Base-by-base conservation (phyloP, 2,888 invertebrate genomes). In the Lithophane semibrunnea region DNA sequence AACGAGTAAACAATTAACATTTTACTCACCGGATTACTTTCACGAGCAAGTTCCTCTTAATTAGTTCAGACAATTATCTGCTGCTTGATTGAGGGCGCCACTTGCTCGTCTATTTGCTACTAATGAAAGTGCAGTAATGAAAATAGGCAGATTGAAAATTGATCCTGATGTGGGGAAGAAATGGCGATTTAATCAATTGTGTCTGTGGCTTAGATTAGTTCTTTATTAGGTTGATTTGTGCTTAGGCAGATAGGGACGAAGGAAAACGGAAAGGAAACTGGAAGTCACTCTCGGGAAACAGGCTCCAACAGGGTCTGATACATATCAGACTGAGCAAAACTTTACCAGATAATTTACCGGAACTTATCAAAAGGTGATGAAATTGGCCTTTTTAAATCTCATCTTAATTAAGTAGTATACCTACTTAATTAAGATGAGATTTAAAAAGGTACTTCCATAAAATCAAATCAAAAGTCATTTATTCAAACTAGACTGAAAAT, bases 51-150 rank as follows among this genome's bases (percentile, higher is more conserved):
- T 16, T 29, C 52, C 73, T 70, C 75, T 79, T 85, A 85, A 90
- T 90, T 87, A 84, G 77, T 85, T 79, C 60, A 69, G 78, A 79
- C 78, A 77, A 81, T 86, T 78, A 87, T 76, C 65, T 65, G 61
- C 65, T 18, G 18, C 29, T 21, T 76, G 82, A 84, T 77, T 56
- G 72, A 86, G 66, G 63, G 77, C 75, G 67, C 68, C 68, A 74
- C 83, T 74, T 60, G 64, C 69, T 54, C 60, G 42, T 83, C 42
- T 49, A 74, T 82, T 74, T 73, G 69, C 56, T 47, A 21, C 54
- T 75, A 79, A 85, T 75, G n/a, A n/a, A n/a, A 68, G 65, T 12
- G 49, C 3, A 47, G 37, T 84, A 84, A 84, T 84, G 84, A 85
- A 83, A 73, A 84, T 73, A 47, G 86, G 24, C 84, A 73, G 86